Evolutionary conservation across 2,888 invertebrate species (phyloP), one percentile per base, ranked within the genome.

Genomic region (Hemicrepidius hirtus): DNA sequence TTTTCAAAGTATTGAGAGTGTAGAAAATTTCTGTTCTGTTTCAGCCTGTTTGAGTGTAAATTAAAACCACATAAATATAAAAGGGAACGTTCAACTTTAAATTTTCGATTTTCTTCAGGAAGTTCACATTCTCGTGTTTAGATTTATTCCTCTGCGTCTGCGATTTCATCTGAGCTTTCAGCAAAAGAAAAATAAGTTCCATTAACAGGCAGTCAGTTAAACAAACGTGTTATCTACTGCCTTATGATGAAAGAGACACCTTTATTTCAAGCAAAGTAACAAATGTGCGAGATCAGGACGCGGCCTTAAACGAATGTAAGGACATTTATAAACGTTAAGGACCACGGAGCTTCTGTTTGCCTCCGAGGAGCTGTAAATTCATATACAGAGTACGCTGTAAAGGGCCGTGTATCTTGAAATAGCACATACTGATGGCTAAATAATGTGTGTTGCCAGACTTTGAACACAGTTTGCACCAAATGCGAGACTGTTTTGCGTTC

Each of bases 281-380:
- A 40, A 65, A 65, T 53, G 18, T 21, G 41, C 13, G 21, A 55
- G 53, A 55, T 66, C 41, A 70, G 60, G 41, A 71, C 16, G 60
- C 35, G 18, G 13, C 37, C 59, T 57, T 68, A 68, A 68, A 59
- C 44, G 59, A 68, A 59, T 59, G 68, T 68, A 68, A 37, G 28
- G 32, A 68, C 60, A 60, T 68, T 68, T 68, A 68, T 68, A 68
- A 68, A 63, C 40, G 62, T 68, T 68, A 68, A 60, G 59, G 28
- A 66, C 40, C 35, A 37, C 16, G 24, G 40, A 44, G 62, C 24
- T 46, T 59, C 49, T 28, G 62, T 40, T 28, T 18, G 13, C 40
- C 35, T 40, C 62, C 7, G 6, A 35, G 53, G 62, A 53, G 63
- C 62, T 62, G 28, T 66, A 66, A 66, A 66, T 66, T 66, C 40